Evolutionary conservation across 2,888 invertebrate species (phyloP).

Genomic region (Aphrophora alni): DNA sequence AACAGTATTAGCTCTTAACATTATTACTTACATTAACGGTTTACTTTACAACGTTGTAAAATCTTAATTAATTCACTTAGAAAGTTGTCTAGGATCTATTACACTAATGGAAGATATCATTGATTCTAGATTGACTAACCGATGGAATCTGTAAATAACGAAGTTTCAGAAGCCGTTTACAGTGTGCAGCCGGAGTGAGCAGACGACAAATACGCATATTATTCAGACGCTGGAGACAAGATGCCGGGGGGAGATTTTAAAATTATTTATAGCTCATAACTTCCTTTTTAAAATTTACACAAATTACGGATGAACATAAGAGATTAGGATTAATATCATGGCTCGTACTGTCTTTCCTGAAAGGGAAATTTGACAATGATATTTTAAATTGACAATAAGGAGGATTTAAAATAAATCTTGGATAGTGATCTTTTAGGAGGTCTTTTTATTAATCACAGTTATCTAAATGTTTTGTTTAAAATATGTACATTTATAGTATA

Average conservation of each 20-base stretch:
- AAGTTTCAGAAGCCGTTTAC: not conserved
- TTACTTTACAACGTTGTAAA: too few species aligned
- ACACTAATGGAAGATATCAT: not conserved
- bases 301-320: not conserved
- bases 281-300: slow-evolving; percentile 5
- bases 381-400: not conserved
- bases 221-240: not conserved
- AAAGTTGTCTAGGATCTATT: not conserved
- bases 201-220: not conserved
- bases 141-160: not conserved
- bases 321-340: not conserved
- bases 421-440: too few species aligned
- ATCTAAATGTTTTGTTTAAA: too few species aligned
- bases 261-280: slow-evolving; percentile 9
- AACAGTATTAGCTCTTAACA: too few species aligned
- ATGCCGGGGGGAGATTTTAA: not conserved
- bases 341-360: not conserved
- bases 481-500: too few species aligned
- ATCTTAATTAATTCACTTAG: too few species aligned
- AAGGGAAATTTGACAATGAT: not conserved
- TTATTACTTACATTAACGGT: too few species aligned
- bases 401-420: too few species aligned
- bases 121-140: not conserved
- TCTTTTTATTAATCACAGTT: too few species aligned
- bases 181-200: not conserved